phyloP scores from a whole-genome alignment of 2,888 invertebrate genomes.

The Drosophila nr. perissopoda region DNA sequence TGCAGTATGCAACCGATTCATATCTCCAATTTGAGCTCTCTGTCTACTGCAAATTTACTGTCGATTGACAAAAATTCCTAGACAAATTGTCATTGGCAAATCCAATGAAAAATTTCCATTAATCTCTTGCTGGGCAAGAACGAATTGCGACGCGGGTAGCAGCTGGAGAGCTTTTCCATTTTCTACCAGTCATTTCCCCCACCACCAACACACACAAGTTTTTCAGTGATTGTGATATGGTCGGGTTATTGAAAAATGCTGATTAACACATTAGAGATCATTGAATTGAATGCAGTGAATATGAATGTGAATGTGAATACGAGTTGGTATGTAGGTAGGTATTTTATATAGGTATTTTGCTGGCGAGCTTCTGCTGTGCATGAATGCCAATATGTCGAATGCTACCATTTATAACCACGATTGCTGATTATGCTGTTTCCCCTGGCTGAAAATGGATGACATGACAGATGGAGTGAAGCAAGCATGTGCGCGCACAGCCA shows the following conservation, averaged over 20 bases:
- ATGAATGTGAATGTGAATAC: conserved; percentile 12
- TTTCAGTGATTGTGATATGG: conserved; percentile 38
- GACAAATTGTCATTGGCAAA: conserved; percentile 54
- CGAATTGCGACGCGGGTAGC: conserved; percentile 1
- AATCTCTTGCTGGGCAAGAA: conserved; percentile 49
- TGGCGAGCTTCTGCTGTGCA: conserved; percentile 64
- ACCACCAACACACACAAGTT: background rate
- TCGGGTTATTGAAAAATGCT: conserved; percentile 74
- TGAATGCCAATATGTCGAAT: conserved; percentile 83
- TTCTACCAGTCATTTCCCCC: conserved; percentile 9
- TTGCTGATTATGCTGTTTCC: conserved; percentile 83
- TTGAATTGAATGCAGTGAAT: conserved; percentile 55
- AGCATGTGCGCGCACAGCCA: conserved; percentile 76
- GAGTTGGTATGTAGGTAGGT: conserved; percentile 25
- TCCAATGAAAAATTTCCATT: conserved; percentile 52
- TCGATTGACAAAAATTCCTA: conserved; percentile 52
- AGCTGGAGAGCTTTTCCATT: conserved; percentile 40
- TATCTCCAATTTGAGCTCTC: conserved; percentile 28
- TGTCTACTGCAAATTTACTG: conserved; percentile 30
- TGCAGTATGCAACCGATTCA: conserved; percentile 14
- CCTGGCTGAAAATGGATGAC: conserved; percentile 80
- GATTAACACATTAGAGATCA: conserved; percentile 77
- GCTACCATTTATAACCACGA: conserved; percentile 83
- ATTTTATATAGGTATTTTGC: conserved; percentile 34
- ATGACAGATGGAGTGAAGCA: conserved; percentile 82